A percentile compares a stretch with the other conserved stretches of the same genome.
These are phyloP conservation scores for Plebejus argus DNA, from an alignment of 2,888 invertebrate genomes.

Conservation along the genomic window DNA sequence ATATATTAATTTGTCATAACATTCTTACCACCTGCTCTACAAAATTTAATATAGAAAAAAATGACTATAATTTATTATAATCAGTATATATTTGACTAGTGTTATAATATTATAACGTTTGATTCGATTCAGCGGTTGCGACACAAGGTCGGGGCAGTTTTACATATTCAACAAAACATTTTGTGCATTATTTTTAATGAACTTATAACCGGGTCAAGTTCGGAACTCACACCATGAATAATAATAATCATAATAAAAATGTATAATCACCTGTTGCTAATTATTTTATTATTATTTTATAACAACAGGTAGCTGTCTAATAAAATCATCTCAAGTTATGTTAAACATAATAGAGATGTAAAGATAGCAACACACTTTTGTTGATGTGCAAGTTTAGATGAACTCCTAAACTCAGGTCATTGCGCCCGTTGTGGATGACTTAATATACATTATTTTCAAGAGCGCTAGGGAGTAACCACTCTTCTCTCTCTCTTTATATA, in stretches of 20 bases:
- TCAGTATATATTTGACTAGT: background rate
- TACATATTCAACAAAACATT: constrained; percentile 23
- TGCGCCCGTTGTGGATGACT: no score
- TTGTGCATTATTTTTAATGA: constrained; percentile 18
- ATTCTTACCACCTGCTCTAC: background rate
- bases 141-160: background rate
- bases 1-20: background rate
- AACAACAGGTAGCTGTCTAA: background rate
- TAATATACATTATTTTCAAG: no score
- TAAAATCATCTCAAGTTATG: background rate
- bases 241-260: background rate
- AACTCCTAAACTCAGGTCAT: no score
- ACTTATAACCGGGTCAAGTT: constrained; percentile 5
- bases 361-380: background rate
- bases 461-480: no score
- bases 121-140: constrained; percentile 18
- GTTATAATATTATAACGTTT: background rate
- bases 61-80: background rate
- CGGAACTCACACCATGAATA: background rate
- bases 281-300: background rate
- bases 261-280: background rate
- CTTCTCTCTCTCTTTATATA: no score
- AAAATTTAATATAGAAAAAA: background rate
- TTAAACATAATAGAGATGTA: background rate
- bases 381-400: no score